Percentiles rank a stretch among this genome's conserved stretches.
Evolutionary conservation across 1,140 invertebrate genomes (phyloP).

Genomic region (Hycleus phaleratus): DNA sequence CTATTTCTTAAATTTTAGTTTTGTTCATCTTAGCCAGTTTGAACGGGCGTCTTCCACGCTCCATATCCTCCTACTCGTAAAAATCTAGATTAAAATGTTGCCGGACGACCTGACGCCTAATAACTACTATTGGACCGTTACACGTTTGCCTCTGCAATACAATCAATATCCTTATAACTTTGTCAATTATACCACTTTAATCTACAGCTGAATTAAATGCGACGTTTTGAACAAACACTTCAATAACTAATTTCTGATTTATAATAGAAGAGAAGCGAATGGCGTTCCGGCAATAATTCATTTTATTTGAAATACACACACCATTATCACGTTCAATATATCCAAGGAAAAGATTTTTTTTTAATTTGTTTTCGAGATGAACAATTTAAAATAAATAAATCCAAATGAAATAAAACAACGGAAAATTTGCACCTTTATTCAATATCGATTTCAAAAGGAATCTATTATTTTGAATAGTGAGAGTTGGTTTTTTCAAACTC

Average conservation of each 20-base stretch:
- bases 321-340: no score
- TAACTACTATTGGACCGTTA: conserved; percentile 8
- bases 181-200: conserved; percentile 14
- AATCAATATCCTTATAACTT: conserved; percentile 15
- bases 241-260: background rate
- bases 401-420: no score
- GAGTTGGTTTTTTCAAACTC: background rate
- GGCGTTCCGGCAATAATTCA: conserved; percentile 4
- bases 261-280: background rate
- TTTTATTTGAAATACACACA: no score
- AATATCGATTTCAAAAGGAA: conserved; percentile 1
- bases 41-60: conserved; percentile 20
- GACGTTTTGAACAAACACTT: background rate
- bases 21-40: conserved; percentile 16
- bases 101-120: conserved; percentile 14
- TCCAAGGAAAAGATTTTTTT: no score
- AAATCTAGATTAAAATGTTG: conserved; percentile 15
- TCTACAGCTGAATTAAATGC: conserved; percentile 2
- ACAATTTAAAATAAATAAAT: no score
- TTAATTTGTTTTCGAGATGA: no score
- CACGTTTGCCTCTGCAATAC: conserved; percentile 13
- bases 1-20: conserved; percentile 4
- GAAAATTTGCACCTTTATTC: no score
- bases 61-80: conserved; percentile 6
- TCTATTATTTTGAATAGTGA: conserved; percentile 1